Conservation (phyloP, 2,797 vertebrate species). For the Novumbra hubbsi region DNA sequence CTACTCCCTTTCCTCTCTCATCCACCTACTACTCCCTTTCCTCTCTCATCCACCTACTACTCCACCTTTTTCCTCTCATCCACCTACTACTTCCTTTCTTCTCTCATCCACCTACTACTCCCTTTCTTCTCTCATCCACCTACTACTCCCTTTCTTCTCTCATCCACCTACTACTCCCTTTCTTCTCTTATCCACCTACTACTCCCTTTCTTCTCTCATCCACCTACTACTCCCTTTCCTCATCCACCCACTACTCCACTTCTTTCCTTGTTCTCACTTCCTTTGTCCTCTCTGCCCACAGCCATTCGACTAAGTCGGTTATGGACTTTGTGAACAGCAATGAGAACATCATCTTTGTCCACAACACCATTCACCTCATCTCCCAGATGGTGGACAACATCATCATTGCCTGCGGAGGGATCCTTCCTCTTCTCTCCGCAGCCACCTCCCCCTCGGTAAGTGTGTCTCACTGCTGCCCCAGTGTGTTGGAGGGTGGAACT, state of each 20-base stretch:
- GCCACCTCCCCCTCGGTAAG: conserved; percentile 99
- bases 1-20: background rate
- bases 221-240: background rate
- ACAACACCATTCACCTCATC: conserved; percentile 99
- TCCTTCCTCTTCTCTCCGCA: conserved; percentile 94
- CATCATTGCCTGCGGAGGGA: conserved; percentile 98
- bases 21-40: no score
- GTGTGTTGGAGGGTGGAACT: conserved; percentile 57
- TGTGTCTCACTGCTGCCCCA: conserved; percentile 64
- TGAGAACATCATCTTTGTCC: conserved; percentile 99
- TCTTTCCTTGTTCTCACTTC: conserved; percentile 13
- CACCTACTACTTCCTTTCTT: background rate
- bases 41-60: background rate
- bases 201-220: background rate
- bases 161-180: background rate
- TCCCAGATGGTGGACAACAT: conserved; percentile 99
- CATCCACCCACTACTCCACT: background rate
- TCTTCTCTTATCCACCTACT: background rate
- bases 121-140: background rate
- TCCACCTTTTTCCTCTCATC: background rate
- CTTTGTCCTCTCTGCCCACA: conserved; percentile 55
- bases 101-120: background rate
- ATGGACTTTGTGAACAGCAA: conserved; percentile 99
- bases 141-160: background rate
- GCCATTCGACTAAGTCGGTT: conserved; percentile 98